Evolutionary conservation across 2,888 invertebrate genomes (phyloP), one percentile per base, ranked within the genome.

Genomic region (Habroteleia sp.): DNA sequence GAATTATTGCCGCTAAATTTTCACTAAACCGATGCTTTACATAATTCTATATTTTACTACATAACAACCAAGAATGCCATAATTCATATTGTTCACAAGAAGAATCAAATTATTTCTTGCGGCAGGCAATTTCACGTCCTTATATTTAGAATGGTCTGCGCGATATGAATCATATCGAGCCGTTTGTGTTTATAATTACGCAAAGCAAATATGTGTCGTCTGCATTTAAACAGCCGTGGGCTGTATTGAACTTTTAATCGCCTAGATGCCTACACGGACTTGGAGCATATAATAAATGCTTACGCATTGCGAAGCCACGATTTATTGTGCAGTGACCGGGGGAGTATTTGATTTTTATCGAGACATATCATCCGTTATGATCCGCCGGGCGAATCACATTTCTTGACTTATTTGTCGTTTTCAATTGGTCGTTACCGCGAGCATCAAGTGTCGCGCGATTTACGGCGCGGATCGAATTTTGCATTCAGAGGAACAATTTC

Each of bases 131-230:
- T 6, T 13, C 11, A 17, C 17, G n/a, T 25, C 25, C 13, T 7
- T 17, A 14, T 46, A 29, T 29, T 46, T 46, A 35, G 23, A 35
- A 16, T 6, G 20, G 11, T 10, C 29, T 35, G 6, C 33, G 11
- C 20, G 2, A 10, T 7, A 41, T 41, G 39, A 58, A 52, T 60
- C 35, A 39, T 25, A 20, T 33, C 14, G 8, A 27, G 27, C 4
- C n/a, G 35, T 33, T 44, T 31, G 29, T 33, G 33, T 52, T 52
- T 31, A 44, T 62, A 71, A 71, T 71, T 62, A 71, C 62, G 71
- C 60, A 62, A 62, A 46, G 39, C 44, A 62, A 71, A 62, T 58
- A 50, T 44, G 54, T 62, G 71, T 54, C 71, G 71, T 54, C 8
- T 33, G 62, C 44, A 44, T 69, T 62, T 54, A 25, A 46, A 11